Evolutionary conservation across 2,888 invertebrate species (phyloP), one percentile per base, ranked within the genome.

Genomic region (Petrophora chlorosata): DNA sequence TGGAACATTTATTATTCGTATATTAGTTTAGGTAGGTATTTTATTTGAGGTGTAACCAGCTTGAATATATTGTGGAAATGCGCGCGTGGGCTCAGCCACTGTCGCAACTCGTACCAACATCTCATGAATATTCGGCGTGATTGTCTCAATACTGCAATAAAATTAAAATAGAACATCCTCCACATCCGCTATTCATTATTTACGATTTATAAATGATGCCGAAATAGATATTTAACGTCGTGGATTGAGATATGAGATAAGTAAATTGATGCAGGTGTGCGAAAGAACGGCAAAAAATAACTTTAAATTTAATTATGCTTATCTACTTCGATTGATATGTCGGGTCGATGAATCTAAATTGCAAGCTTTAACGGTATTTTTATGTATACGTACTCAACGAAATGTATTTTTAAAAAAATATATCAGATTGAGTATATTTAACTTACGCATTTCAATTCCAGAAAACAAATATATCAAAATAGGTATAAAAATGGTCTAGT

Each of bases 101-200:
- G 53, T 51, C 50, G 43, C 45, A 8, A 2, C 22, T 5, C 22
- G 7, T 22, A 2, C 10, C 10, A 25, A 51, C 34, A 16, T 33
- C 68, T 74, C 69, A 77, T 77, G 67, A 74, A 77, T 77, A 78
- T 79, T 76, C 73, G 43, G 38, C 50, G 43, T 62, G 64, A 63
- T 74, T 71, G 70, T 76, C 67, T 69, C 61, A 47, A 62, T 61
- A 67, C 53, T 54, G 69, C 67, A 67, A 74, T 79, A 70, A 79
- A 74, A 76, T 69, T 71, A 67, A 73, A 78, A 74, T 65, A 65
- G 68, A 70, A 67, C 69, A 73, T 69, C 63, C 54, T 66, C 66
- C 62, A 70, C 78, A 75, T 81, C 77, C 79, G 79, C 75, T 65
- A 71, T 78, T 73, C 75, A 77, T 67, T 64, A 49, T 73, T 73